phyloP scores from a whole-genome alignment of 2,113 vertebrate species.

The Atlantisia rogersi region DNA sequence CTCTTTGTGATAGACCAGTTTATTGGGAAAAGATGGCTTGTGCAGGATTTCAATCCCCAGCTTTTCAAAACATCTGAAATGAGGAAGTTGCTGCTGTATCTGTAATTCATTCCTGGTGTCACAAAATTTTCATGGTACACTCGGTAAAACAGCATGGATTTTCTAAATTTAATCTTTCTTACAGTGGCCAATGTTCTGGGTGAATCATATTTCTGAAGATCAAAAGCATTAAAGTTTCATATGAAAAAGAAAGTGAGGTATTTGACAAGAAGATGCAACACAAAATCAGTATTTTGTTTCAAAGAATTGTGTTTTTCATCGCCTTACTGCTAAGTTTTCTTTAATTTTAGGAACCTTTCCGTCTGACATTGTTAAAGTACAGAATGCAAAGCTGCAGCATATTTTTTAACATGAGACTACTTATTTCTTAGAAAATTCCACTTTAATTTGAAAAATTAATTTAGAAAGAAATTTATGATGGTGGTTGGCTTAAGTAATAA shows the following conservation, averaged over 20 bases:
- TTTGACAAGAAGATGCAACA: background rate
- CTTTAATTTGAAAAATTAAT: background rate
- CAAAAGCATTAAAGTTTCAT: background rate
- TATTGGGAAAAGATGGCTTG: background rate
- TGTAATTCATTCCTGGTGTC: background rate
- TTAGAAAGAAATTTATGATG: background rate
- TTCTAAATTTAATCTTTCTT: background rate
- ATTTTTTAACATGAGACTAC: background rate
- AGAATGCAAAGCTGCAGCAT: background rate
- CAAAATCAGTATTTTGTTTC: background rate
- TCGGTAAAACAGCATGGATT: background rate
- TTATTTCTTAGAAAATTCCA: background rate
- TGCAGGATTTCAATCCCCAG: background rate
- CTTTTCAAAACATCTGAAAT: background rate
- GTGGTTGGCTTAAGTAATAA: background rate
- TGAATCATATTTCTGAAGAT: background rate
- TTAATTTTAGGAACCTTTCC: background rate
- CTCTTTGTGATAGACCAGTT: background rate
- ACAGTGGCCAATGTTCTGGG: background rate
- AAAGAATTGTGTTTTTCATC: background rate
- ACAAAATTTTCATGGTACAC: background rate
- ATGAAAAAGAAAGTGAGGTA: background rate
- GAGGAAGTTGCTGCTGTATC: rapidly evolving
- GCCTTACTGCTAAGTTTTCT: background rate
- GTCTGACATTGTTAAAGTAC: background rate